Base-by-base conservation (phyloP, 1,140 invertebrate species). In the Panagrolaimus sp. region DNA sequence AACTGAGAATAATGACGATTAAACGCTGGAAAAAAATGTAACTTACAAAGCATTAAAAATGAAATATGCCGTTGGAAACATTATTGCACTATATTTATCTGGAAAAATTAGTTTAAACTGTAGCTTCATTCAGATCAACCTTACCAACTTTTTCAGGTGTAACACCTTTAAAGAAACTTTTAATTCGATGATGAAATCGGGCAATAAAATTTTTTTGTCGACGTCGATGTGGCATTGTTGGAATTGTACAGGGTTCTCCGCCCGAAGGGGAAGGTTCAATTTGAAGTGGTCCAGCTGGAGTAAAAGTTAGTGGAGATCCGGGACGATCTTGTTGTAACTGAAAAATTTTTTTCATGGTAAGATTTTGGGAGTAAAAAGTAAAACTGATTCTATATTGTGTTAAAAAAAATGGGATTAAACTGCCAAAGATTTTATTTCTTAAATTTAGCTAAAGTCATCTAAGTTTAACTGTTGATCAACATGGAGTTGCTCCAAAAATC, bases 31-130 rank as follows among this genome's bases (percentile, higher is more conserved):
- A 24, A 65, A 38, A 7, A 4, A 38, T 4, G 7, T 24, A 52
- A 64, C 74, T 71, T 58, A 75, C 72, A 62, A 68, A 63, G 73
- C 68, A 63, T 82, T 82, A 77, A 82, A 82, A 24, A 83, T 63
- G 48, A 81, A 80, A 69, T 82, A 82, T 14, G 81, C 73, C n/a
- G 76, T 80, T 21, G 80, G 80, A 65, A 82, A 82, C 62, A 80
- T 63, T 24, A 82, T 82, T 38, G 81, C 81, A 65, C 79, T 74
- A 66, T 74, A 74, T 64, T 74, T 78, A 69, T 80, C 79, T 79
- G n/a, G n/a, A n/a, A n/a, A n/a, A n/a, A n/a, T n/a, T n/a, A n/a
- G n/a, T n/a, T n/a, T n/a, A n/a, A n/a, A n/a, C n/a, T n/a, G n/a
- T n/a, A n/a, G n/a, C n/a, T n/a, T n/a, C n/a, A n/a, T n/a, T 82